Base-by-base conservation (phyloP, 2,113 vertebrate genomes). In the Phyllopteryx taeniolatus region DNA sequence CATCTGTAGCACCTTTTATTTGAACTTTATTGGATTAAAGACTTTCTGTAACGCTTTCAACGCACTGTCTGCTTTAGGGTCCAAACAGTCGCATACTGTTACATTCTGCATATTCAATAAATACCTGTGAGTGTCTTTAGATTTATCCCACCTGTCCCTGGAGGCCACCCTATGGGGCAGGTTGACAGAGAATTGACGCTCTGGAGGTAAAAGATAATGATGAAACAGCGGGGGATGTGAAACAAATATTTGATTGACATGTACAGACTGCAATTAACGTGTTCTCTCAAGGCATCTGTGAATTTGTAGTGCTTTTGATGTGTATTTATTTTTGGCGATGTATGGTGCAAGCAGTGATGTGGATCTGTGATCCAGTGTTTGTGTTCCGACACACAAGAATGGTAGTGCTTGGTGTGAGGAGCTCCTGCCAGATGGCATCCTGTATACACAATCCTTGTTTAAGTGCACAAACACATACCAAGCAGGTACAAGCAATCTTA, bases 201-300 rank as follows among this genome's bases (percentile, higher is more conserved):
- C 57, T 31, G 56, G 74, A 76, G 51, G 68, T 61, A 76, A 77
- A 74, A 75, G 68, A 81, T 83, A 87, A 88, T 75, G 83, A 87
- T 76, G 77, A 79, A 73, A 86, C 43, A 73, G 72, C 10, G n/a
- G 67, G 42, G 49, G 59, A 43, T 54, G 39, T 54, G 59, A 53
- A 60, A 92, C 93, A 90, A 69, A 68, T 62, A 71, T 72, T 61
- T 97, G 95, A 97, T 96, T 96, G 96, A 96, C 96, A 96, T 93
- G 93, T 90, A 90, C 92, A 93, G 92, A 92, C 93, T 93, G 94
- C 95, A 96, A 97, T 97, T 96, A 96, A 94, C 87, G 93, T 91
- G 92, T 93, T 94, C 91, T 93, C 91, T 91, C 91, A 90, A 73
- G 85, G 82, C 87, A 85, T 85, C 85, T 88, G 87, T 71, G 80